Conservation (phyloP, 2,888 invertebrate genomes). For the Anoplius nigerrimus region DNA sequence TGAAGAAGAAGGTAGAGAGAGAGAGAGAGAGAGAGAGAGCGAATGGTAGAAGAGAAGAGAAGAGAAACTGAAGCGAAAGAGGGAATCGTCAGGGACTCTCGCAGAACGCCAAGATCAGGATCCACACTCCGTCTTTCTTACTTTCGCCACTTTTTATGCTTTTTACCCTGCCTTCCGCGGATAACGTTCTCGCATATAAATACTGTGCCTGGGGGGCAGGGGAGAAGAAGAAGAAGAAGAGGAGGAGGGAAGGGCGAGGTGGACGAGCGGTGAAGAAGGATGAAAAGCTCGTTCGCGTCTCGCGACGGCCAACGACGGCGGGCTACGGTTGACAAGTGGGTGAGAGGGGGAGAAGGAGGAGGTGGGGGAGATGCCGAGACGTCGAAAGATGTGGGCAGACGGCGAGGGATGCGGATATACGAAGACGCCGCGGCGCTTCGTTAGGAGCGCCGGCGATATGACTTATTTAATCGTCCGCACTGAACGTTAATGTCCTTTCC, state of each 20-base stretch:
- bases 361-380: not conserved
- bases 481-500: constrained; percentile 46
- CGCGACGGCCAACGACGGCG: constrained; percentile 31
- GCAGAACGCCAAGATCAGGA: constrained; percentile 19
- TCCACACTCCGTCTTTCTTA: constrained; percentile 9
- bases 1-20: constrained; percentile 6
- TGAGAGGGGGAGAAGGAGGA: constrained; percentile 1
- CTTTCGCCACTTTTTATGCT: not conserved
- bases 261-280: not conserved
- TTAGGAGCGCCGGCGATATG: constrained; percentile 56
- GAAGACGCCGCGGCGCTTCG: constrained; percentile 52
- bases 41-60: not conserved
- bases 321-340: constrained; percentile 32
- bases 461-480: constrained; percentile 62
- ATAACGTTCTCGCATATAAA: constrained; percentile 40
- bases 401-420: constrained; percentile 16
- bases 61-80: not conserved
- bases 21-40: constrained; percentile 5
- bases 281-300: not conserved
- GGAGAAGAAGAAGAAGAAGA: constrained; percentile 34
- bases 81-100: constrained; percentile 23
- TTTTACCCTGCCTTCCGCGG: not conserved
- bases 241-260: constrained; percentile 31
- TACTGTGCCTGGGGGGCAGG: constrained; percentile 41
- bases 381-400: not conserved